Conservation (phyloP, 2,888 invertebrate genomes). For the Priocnemis perturbator region DNA sequence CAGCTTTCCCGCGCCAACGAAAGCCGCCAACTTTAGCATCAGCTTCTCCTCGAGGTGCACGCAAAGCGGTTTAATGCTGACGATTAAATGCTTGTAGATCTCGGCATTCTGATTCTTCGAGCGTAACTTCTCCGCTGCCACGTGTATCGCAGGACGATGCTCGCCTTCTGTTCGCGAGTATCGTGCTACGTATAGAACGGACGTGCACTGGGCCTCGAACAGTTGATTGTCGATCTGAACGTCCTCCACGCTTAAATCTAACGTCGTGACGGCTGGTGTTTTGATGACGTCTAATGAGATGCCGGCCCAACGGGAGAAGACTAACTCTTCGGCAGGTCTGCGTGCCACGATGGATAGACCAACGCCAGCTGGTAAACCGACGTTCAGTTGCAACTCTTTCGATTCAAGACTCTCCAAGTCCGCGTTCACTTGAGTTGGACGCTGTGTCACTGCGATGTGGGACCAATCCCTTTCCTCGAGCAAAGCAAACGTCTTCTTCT, state of each 20-base stretch:
- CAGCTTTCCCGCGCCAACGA: conserved; percentile 78
- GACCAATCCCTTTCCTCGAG: conserved; percentile 78
- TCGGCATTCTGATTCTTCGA: conserved; percentile 84
- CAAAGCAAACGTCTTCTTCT: conserved; percentile 75
- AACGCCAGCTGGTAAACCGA: conserved; percentile 80
- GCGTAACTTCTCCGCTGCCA: conserved; percentile 86
- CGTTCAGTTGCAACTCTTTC: conserved; percentile 80
- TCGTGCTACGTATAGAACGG: conserved; percentile 85
- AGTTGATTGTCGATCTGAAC: conserved; percentile 86
- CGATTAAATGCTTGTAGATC: conserved; percentile 90
- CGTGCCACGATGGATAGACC: conserved; percentile 88
- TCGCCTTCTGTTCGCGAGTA: conserved; percentile 76
- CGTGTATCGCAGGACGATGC: conserved; percentile 85
- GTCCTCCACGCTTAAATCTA: conserved; percentile 85
- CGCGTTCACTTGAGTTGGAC: conserved; percentile 71
- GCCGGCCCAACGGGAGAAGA: conserved; percentile 83
- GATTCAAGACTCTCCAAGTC: conserved; percentile 58
- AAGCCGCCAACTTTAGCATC: conserved; percentile 83
- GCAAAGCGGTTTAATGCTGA: conserved; percentile 89
- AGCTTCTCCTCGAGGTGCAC: conserved; percentile 92
- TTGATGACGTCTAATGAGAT: conserved; percentile 81
- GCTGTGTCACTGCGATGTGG: conserved; percentile 76
- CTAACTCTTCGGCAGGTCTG: conserved; percentile 86
- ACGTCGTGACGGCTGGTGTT: conserved; percentile 77
- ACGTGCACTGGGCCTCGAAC: conserved; percentile 89